These are phyloP conservation scores for Pluvialis apricaria DNA, from an alignment of 2,113 vertebrate genomes.

Conservation along the genomic window DNA sequence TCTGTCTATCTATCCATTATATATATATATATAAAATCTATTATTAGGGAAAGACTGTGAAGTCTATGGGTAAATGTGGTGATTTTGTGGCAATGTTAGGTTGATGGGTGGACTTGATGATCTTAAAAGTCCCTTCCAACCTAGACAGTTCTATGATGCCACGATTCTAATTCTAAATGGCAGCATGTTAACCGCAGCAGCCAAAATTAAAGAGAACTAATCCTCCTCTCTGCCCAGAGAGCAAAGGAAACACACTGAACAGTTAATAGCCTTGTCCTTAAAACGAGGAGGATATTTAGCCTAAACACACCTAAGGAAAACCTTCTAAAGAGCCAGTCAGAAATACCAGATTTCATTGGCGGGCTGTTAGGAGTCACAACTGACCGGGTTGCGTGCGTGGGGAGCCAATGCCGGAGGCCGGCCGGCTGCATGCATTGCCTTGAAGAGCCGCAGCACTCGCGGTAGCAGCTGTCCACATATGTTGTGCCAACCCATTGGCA, in stretches of 20 bases:
- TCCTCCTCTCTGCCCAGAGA: not conserved
- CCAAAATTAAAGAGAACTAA: not conserved
- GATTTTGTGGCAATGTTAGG: too few species aligned
- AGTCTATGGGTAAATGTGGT: too few species aligned
- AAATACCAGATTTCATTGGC: not conserved
- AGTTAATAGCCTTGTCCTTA: not conserved
- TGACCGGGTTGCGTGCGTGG: not conserved
- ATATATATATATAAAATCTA: too few species aligned
- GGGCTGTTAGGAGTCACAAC: not conserved
- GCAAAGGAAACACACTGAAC: not conserved
- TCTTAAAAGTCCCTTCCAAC: too few species aligned
- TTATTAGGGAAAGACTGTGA: not conserved
- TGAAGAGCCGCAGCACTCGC: not conserved
- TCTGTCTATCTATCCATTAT: not conserved
- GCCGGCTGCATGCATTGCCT: fast-evolving
- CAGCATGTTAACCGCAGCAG: not conserved
- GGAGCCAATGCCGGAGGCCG: fast-evolving
- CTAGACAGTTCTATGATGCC: too few species aligned
- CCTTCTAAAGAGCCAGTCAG: not conserved
- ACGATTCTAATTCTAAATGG: not conserved
- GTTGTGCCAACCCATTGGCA: not conserved
- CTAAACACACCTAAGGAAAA: not conserved
- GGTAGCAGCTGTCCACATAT: not conserved
- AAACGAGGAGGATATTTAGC: not conserved
- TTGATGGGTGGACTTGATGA: too few species aligned